phyloP scores from a whole-genome alignment of 1,140 invertebrate species.

The Yoshiicerus persimilis region DNA sequence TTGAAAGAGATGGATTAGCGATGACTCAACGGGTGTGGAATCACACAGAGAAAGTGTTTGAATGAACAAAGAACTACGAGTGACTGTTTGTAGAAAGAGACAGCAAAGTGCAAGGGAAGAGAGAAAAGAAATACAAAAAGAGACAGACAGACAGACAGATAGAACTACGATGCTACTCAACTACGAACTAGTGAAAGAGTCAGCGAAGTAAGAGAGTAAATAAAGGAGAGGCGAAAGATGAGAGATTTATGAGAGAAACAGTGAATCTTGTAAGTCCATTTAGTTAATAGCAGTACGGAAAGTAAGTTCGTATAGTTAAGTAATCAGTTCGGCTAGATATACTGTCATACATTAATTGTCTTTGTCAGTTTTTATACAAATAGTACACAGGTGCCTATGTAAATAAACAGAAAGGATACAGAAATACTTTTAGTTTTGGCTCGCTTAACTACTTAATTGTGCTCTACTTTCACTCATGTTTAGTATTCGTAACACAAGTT shows the following conservation, averaged over 20 bases:
- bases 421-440: neutral
- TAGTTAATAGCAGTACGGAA: neutral
- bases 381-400: neutral
- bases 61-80: conserved; percentile 7
- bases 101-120: conserved; percentile 34
- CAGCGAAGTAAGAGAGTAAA: conserved; percentile 42
- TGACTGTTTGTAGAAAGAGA: conserved; percentile 36
- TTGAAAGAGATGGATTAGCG: conserved; percentile 69
- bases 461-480: neutral
- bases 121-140: conserved; percentile 23
- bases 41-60: conserved; percentile 65
- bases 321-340: neutral
- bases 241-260: neutral
- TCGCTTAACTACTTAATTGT: neutral
- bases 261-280: neutral
- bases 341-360: neutral
- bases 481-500: neutral
- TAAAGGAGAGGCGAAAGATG: conserved; percentile 27
- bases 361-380: neutral
- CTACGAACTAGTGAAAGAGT: conserved; percentile 35
- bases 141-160: conserved; percentile 20
- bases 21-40: conserved; percentile 98
- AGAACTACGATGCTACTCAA: neutral
- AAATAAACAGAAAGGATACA: neutral
- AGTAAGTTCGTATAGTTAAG: neutral